phyloP scores from a whole-genome alignment of 2,113 vertebrate genomes.

The Marcusenius ussheri region DNA sequence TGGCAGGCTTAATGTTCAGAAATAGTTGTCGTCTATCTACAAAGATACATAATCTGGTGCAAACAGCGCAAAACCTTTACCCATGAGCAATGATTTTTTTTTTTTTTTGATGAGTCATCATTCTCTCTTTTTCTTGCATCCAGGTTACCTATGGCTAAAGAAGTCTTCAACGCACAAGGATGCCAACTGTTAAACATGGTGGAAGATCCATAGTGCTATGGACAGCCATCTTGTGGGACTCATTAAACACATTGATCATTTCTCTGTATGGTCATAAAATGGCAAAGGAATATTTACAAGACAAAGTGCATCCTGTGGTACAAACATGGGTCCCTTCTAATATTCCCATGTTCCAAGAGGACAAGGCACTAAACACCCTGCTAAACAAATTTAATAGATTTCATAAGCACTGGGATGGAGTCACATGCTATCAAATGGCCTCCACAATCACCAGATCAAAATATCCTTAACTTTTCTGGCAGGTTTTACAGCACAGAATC shows the following conservation, averaged over 20 bases:
- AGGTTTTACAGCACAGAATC: background rate
- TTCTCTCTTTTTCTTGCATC: background rate
- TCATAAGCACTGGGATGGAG: background rate
- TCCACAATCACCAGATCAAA: background rate
- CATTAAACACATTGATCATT: background rate
- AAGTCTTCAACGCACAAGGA: background rate
- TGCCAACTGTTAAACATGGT: background rate
- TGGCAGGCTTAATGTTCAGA: background rate
- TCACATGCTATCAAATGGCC: background rate
- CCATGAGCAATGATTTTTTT: background rate
- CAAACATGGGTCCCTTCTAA: background rate
- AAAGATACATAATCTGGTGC: background rate
- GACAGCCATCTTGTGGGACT: background rate
- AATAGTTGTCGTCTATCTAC: background rate
- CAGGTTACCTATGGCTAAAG: background rate
- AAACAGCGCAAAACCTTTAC: background rate
- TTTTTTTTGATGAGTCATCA: background rate
- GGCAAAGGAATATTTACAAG: background rate
- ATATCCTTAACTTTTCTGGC: background rate
- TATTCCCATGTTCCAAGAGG: background rate
- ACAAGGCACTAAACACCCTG: background rate
- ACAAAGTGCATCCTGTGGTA: background rate
- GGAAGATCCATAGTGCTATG: background rate
- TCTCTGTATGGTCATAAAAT: background rate
- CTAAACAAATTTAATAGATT: background rate